A percentile compares a stretch with the other conserved stretches of the same genome.
phyloP scores from a whole-genome alignment of 2,797 vertebrate genomes.

The Halcyon badia region DNA sequence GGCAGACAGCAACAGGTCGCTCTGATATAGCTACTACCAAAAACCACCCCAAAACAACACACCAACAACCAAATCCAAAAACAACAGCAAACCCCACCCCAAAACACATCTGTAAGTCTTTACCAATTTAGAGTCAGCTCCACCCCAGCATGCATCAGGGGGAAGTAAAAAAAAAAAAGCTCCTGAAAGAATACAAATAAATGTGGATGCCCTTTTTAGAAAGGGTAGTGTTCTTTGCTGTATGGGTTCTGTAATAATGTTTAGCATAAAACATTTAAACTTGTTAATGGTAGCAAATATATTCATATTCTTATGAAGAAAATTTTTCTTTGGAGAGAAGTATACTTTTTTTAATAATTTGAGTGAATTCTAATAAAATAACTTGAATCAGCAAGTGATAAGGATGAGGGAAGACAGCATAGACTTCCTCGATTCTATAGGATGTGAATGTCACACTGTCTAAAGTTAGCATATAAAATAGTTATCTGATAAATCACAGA shows the following conservation, averaged over 20 bases:
- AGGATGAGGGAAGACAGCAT: not conserved
- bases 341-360: not conserved
- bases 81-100: too few species aligned
- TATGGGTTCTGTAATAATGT: not conserved
- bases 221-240: not conserved
- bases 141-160: rapidly evolving
- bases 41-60: too few species aligned
- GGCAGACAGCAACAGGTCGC: not conserved
- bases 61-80: too few species aligned
- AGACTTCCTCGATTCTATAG: not conserved
- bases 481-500: not conserved
- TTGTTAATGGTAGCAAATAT: not conserved
- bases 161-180: rapidly evolving
- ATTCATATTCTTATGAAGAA: not conserved
- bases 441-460: not conserved
- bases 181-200: not conserved
- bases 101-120: not conserved
- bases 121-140: not conserved
- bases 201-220: not conserved
- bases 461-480: not conserved
- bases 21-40: not conserved
- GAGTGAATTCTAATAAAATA: not conserved
- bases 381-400: not conserved
- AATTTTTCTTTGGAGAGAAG: not conserved
- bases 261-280: not conserved